Evolutionary conservation across 2,797 vertebrate genomes (phyloP).

Genomic region (Austrolebias charrua): DNA sequence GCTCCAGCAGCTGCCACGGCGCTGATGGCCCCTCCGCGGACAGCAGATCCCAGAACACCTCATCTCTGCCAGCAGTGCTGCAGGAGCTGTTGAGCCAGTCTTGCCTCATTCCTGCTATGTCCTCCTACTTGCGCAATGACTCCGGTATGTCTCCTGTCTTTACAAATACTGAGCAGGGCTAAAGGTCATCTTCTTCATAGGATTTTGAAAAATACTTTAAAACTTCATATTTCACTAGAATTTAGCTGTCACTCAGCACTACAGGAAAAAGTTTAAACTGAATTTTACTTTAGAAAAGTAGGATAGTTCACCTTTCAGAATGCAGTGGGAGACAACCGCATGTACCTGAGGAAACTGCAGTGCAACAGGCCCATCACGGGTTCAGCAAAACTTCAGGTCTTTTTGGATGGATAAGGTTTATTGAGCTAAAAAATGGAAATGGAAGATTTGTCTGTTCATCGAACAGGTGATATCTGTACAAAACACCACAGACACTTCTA

Average conservation of each 20-base stretch:
- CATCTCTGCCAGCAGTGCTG: constrained; percentile 89
- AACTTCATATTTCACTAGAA: neutral
- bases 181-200: too few relatives aligned
- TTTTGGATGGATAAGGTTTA: neutral
- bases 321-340: too few relatives aligned
- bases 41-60: constrained; percentile 87
- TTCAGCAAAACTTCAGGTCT: neutral
- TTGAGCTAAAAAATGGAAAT: neutral
- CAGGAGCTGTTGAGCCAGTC: constrained; percentile 95
- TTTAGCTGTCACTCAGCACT: neutral
- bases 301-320: neutral
- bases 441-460: neutral
- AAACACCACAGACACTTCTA: constrained; percentile 3
- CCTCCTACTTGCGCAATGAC: constrained; percentile 96
- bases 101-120: constrained; percentile 98
- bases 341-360: neutral
- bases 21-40: constrained; percentile 83
- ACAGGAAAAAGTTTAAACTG: neutral
- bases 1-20: constrained; percentile 79
- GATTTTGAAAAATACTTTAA: too few relatives aligned
- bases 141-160: constrained; percentile 81
- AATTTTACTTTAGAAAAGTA: neutral
- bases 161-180: neutral
- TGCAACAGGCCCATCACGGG: neutral
- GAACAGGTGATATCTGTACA: constrained; percentile 1